Percentiles rank a stretch among this genome's conserved stretches.
phyloP scores from a whole-genome alignment of 1,140 invertebrate genomes.

The Hyles vespertilio region DNA sequence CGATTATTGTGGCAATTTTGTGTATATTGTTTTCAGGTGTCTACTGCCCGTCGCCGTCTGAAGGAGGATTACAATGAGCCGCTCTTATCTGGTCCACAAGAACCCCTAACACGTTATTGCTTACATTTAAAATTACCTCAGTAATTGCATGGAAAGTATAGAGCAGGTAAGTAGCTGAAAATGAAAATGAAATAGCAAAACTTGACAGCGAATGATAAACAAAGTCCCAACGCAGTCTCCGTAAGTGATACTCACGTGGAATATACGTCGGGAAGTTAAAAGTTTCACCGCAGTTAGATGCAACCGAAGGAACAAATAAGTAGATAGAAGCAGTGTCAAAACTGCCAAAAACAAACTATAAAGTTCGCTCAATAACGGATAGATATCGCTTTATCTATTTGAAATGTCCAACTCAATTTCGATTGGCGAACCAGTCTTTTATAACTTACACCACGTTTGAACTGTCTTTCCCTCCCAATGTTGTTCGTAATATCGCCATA shows the following conservation, averaged over 20 bases:
- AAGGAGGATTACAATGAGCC: constrained; percentile 46
- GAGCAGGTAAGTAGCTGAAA: no score
- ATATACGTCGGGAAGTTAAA: constrained; percentile 64
- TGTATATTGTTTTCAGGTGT: constrained; percentile 72
- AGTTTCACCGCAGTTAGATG: constrained; percentile 62
- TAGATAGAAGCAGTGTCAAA: constrained; percentile 70
- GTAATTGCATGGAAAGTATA: no score
- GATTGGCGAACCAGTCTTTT: constrained; percentile 43
- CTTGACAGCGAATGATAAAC: constrained; percentile 38
- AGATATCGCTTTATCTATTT: constrained; percentile 71
- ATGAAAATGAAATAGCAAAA: constrained; percentile 22
- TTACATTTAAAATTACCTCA: constrained; percentile 9
- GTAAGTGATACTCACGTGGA: constrained; percentile 56
- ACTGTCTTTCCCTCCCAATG: not conserved
- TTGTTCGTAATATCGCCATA: constrained; percentile 3
- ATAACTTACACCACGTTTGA: constrained; percentile 27
- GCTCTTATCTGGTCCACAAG: constrained; percentile 36
- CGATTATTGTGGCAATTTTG: constrained; percentile 73
- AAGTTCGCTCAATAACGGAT: constrained; percentile 70
- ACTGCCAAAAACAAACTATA: constrained; percentile 77
- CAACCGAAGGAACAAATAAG: constrained; percentile 70
- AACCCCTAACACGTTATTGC: constrained; percentile 40
- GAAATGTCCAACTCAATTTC: constrained; percentile 67
- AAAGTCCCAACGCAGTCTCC: constrained; percentile 35
- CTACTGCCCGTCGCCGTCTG: constrained; percentile 41